Percentiles rank a stretch among this genome's conserved stretches.
phyloP scores from a whole-genome alignment of 2,113 vertebrate species.

The Hydropotes inermis region DNA sequence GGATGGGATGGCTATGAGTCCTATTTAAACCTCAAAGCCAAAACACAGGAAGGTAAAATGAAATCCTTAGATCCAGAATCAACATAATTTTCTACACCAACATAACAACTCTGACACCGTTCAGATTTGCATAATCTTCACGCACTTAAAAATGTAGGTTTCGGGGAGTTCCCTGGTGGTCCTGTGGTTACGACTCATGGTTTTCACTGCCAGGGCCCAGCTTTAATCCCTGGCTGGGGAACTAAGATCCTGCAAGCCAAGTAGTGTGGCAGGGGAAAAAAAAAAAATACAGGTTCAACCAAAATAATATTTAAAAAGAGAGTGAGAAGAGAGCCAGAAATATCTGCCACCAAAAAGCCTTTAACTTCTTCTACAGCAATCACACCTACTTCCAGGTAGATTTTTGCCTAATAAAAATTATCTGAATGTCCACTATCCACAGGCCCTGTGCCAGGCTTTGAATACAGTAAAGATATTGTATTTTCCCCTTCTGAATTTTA shows the following conservation, averaged over 20 bases:
- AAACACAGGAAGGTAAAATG: conserved; percentile 11
- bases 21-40: background rate
- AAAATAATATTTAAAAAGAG: background rate
- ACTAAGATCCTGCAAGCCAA: background rate
- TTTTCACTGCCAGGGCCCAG: background rate
- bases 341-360: background rate
- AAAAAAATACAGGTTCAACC: background rate
- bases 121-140: background rate
- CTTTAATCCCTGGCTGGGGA: background rate
- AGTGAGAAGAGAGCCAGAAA: background rate
- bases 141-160: background rate
- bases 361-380: background rate
- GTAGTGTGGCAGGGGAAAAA: background rate
- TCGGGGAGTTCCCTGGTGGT: background rate
- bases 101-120: background rate
- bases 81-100: conserved; percentile 8
- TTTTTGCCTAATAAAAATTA: conserved; percentile 8
- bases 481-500: conserved; percentile 17
- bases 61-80: background rate
- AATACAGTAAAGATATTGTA: background rate
- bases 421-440: background rate
- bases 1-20: background rate
- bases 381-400: background rate
- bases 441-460: background rate
- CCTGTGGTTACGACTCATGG: background rate